Evolutionary conservation across 2,797 vertebrate species (phyloP), one percentile per base, ranked within the genome.

Genomic region (Sylvilagus floridanus): DNA sequence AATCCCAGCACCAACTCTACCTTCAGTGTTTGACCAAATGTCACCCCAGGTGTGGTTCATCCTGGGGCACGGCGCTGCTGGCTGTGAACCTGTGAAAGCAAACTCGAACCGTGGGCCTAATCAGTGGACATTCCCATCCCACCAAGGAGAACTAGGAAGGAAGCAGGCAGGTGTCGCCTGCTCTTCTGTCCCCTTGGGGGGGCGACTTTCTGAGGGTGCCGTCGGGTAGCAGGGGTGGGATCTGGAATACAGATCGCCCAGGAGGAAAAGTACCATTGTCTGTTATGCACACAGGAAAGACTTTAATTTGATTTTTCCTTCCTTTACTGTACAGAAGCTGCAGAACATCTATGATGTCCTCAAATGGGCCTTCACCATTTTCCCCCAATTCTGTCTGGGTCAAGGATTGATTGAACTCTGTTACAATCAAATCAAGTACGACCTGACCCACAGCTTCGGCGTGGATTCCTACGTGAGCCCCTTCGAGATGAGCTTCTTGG

Each of bases 301-400:
- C 6, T 83, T 88, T 32, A 47, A 75, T 52, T 47, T 54, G 8
- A 54, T 30, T 68, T 22, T 16, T 77, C 54, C 50, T 50, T 35
- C 5, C 63, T 2, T 76, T 14, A 47, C 75, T 69, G 21, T 52
- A 26, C 95, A 98, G 98, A 96, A 95, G 83, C 96, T 98, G 50
- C 97, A 98, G 95, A 96, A 96, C 11, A 93, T 98, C 93, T 98
- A 98, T 22, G 88, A 66, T 37, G 68, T 98, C 84, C 97, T 98
- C 88, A 98, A 97, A 52, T 98, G 98, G 98, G 81, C 13, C 1
- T 98, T 98, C 87, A 95, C 97, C 0, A 0, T 98, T 93, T 98
- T 98, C 35, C 98, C 98, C 37, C 98, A 98, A 30, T 98, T 98
- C 97, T 98, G 98, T 95, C 96, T 98, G 95, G 98, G 98, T 7